phyloP scores from a whole-genome alignment of 2,113 vertebrate genomes.

The Phoenicopterus ruber region DNA sequence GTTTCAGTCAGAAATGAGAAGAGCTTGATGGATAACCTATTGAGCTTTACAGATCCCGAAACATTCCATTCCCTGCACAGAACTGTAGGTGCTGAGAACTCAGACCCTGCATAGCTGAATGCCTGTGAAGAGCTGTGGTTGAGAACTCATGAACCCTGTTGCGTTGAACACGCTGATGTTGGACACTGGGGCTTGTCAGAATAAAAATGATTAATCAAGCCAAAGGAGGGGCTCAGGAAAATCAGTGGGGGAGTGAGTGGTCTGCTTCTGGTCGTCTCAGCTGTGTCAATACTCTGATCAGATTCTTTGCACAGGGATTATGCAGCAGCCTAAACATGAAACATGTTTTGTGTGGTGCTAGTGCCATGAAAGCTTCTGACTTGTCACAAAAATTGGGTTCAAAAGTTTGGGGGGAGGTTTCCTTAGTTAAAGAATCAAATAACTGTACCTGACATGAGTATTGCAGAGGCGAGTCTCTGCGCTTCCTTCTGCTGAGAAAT shows the following conservation, averaged over 20 bases:
- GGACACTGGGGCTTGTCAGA: neutral
- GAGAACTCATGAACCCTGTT: neutral
- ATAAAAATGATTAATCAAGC: neutral
- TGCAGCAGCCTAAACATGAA: neutral
- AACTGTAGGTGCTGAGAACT: neutral
- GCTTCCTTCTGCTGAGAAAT: neutral
- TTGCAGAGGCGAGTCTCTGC: neutral
- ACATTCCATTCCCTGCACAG: neutral
- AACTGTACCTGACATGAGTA: rapidly evolving
- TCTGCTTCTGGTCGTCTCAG: neutral
- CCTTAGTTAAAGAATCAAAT: neutral
- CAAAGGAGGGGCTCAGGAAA: neutral
- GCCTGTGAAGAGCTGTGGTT: neutral
- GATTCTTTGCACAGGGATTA: neutral
- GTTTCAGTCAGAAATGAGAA: neutral
- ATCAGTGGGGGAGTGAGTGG: neutral
- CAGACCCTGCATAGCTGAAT: neutral
- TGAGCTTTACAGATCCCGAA: neutral
- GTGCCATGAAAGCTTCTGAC: neutral
- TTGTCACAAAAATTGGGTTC: neutral
- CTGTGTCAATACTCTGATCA: neutral
- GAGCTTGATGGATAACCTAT: neutral
- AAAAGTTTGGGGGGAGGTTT: neutral
- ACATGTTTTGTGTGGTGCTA: rapidly evolving
- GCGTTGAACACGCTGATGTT: neutral